These are phyloP conservation scores for Cryptoblepharus egeriae DNA, from an alignment of 2,797 vertebrate genomes.

Conservation along the genomic window DNA sequence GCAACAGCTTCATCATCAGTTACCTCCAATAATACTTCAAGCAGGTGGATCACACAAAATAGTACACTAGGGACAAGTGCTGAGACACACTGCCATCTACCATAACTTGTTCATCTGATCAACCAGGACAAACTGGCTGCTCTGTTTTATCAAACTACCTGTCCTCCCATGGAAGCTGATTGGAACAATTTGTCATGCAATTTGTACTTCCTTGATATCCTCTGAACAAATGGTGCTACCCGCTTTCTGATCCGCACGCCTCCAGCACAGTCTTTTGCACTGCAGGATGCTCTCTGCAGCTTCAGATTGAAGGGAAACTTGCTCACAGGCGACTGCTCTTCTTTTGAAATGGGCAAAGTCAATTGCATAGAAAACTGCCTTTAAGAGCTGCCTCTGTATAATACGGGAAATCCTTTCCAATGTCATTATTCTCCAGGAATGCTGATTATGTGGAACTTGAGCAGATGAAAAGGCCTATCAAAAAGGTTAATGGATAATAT, in stretches of 20 bases:
- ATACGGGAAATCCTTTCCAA: neutral
- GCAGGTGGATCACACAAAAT: too few species aligned
- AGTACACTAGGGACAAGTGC: too few species aligned
- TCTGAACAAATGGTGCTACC: neutral
- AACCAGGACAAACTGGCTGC: neutral
- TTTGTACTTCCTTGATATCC: neutral
- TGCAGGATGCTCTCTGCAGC: neutral
- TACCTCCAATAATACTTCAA: too few species aligned
- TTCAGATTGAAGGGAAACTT: neutral
- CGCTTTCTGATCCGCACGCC: neutral
- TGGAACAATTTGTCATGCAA: neutral
- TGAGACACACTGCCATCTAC: too few species aligned
- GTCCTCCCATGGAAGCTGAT: neutral
- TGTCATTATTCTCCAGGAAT: slow-evolving; percentile 9
- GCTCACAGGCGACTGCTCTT: neutral
- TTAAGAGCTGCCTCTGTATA: slow-evolving; percentile 2
- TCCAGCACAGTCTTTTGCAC: neutral
- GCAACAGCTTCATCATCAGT: too few species aligned
- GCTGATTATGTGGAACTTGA: slow-evolving; percentile 3
- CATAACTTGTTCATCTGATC: neutral
- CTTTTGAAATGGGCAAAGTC: neutral
- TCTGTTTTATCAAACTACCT: neutral
- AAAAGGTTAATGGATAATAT: slow-evolving; percentile 6
- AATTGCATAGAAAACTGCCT: slow-evolving; percentile 6
- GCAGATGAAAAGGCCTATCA: slow-evolving; percentile 15